Evolutionary conservation across 1,140 invertebrate species (phyloP), one percentile per base, ranked within the genome.

Genomic region (Battus philenor): DNA sequence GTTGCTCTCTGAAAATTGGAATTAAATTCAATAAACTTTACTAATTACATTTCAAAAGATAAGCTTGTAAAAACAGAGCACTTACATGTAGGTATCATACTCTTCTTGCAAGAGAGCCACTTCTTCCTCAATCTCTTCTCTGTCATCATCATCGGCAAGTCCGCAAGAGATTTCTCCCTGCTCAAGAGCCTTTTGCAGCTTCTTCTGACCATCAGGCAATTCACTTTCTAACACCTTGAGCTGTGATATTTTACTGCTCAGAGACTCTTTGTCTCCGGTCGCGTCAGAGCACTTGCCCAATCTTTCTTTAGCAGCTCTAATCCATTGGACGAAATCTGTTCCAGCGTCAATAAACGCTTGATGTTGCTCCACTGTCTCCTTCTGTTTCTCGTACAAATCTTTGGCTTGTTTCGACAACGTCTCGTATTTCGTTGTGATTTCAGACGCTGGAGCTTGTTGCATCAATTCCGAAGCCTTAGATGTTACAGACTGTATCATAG

Each of bases 231-330:
- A 76, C 0, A 95, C 91, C 73, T 94, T 96, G 0, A 97, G 75
- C 67, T 96, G 94, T 2, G 93, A 92, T 24, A 95, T 91, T 82
- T 97, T 97, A 52, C 90, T 93, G 15, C 91, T 93, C 44, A 96
- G 86, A 20, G 91, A 93, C 76, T 97, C 96, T 64, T 97, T 97
- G 64, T 98, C 96, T 9, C 96, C 97, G 8, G 94, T 97, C 2
- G 96, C 94, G 75, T 98, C 96, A 0, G 95, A 95, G 71, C 96
- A 97, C 75, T 98, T 97, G 41, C 93, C 92, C n/a, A 98, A 86
- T 44, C 92, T 91, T 79, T 98, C 97, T 68, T 95, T 94, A 5
- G 95, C 93, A 39, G 91, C 90, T 63, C 95, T 89, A 26, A 98
- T 90, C 97, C 97, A 98, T 60, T 94, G 92, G 50, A 94, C 90